phyloP scores from a whole-genome alignment of 2,113 vertebrate genomes.

The Centropus unirufus region DNA sequence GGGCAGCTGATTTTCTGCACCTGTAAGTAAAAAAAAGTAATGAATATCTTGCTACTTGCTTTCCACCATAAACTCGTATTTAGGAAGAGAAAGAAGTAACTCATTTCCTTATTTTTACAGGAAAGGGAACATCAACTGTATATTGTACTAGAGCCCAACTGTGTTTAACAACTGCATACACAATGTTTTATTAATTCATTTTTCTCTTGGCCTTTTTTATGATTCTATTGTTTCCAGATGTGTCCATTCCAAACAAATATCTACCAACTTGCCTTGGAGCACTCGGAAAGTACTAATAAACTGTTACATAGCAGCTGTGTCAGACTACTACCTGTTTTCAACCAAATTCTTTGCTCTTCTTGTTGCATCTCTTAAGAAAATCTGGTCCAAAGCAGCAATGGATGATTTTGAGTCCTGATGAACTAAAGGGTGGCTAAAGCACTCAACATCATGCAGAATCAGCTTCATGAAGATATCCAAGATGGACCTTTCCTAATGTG shows the following conservation, averaged over 20 bases:
- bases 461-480: not conserved
- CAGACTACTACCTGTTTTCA: constrained; percentile 18
- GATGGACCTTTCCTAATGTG: not conserved
- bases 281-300: constrained; percentile 14
- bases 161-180: not conserved
- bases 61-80: not conserved
- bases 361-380: not conserved
- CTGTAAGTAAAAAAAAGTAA: not conserved
- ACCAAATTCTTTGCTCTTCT: not conserved
- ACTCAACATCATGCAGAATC: not conserved
- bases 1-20: not conserved
- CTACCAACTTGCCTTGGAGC: not conserved
- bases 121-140: not conserved
- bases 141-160: not conserved
- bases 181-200: not conserved
- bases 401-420: not conserved
- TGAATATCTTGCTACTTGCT: not conserved
- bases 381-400: not conserved
- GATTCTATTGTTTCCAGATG: not conserved
- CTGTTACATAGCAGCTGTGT: not conserved
- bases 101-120: not conserved
- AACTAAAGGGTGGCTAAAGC: not conserved
- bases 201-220: not conserved
- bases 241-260: not conserved
- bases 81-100: not conserved